Percentiles rank a stretch among this genome's conserved stretches.
Conservation (phyloP, 37 sponge, comb jelly and placozoan species). For the Cliona cf. orientalis region DNA sequence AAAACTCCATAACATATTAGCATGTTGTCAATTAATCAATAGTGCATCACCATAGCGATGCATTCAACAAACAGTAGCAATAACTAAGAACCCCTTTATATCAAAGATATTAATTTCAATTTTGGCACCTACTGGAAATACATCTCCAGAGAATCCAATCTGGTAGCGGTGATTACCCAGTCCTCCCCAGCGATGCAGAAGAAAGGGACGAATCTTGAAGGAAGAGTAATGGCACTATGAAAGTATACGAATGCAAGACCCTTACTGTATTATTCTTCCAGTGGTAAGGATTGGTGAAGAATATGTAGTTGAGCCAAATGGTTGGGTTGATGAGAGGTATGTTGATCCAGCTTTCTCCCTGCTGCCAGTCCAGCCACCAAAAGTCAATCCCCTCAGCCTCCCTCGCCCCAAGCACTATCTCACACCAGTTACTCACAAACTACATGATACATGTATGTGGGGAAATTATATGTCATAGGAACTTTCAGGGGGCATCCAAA, state of each 20-base stretch:
- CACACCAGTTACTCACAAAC: slow-evolving; percentile 73
- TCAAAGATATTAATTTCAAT: no score
- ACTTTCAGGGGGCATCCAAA: no score
- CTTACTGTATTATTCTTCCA: slow-evolving; percentile 31
- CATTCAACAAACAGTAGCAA: no score
- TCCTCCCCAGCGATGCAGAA: slow-evolving; percentile 82
- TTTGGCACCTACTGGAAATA: slow-evolving; percentile 50
- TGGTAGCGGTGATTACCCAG: slow-evolving; percentile 86
- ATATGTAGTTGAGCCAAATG: slow-evolving; percentile 79
- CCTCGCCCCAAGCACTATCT: slow-evolving; percentile 58
- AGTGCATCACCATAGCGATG: no score
- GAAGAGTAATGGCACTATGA: no score
- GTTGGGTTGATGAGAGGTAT: slow-evolving; percentile 75
- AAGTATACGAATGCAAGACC: no score
- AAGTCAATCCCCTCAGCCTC: slow-evolving; percentile 77
- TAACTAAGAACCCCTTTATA: no score
- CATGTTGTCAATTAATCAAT: no score
- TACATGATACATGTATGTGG: no score
- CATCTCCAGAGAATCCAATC: slow-evolving; percentile 84
- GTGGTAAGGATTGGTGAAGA: slow-evolving; percentile 79
- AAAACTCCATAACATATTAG: no score
- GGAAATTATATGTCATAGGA: no score
- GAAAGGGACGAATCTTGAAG: slow-evolving; percentile 32
- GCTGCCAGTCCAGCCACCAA: slow-evolving; percentile 92
- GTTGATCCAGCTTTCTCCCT: slow-evolving; percentile 74